Conservation (phyloP, 1,140 invertebrate species). For the Trichonephila inaurata region DNA sequence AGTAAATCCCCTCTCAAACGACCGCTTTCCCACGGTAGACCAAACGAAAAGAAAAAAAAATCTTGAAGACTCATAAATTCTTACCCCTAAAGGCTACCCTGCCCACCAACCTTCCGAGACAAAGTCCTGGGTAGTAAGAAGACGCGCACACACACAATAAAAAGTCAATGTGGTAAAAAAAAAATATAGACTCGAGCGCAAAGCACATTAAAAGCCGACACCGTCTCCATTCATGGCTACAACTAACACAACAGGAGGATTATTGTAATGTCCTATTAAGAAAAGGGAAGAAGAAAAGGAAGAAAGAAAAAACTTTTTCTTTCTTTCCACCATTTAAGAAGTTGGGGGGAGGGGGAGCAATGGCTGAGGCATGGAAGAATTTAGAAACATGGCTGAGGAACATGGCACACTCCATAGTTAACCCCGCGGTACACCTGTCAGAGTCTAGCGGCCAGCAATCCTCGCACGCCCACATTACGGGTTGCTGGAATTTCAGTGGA, state of each 20-base stretch:
- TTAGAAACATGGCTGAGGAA: slow-evolving; percentile 72
- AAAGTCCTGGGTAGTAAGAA: background rate
- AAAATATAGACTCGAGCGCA: slow-evolving; percentile 11
- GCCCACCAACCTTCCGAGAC: background rate
- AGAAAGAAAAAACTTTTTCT: slow-evolving; percentile 34
- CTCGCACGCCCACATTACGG: slow-evolving; percentile 67
- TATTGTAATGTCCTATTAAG: slow-evolving; percentile 75
- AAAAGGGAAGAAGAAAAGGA: background rate
- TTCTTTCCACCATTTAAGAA: slow-evolving; percentile 42
- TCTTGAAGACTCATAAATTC: slow-evolving; percentile 56
- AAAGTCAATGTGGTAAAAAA: slow-evolving; percentile 26
- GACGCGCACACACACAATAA: slow-evolving; percentile 37
- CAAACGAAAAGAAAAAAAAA: slow-evolving; percentile 37
- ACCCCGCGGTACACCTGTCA: slow-evolving; percentile 75
- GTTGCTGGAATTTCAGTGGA: slow-evolving; percentile 37
- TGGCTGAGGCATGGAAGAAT: slow-evolving; percentile 30
- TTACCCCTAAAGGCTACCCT: background rate
- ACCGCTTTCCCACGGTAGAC: slow-evolving; percentile 62
- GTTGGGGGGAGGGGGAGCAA: background rate
- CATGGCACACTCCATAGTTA: slow-evolving; percentile 75
- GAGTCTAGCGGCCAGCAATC: slow-evolving; percentile 69
- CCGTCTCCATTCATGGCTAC: slow-evolving; percentile 45
- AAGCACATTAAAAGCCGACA: slow-evolving; percentile 70
- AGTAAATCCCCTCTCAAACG: slow-evolving; percentile 35
- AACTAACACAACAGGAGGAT: slow-evolving; percentile 58